phyloP scores from a whole-genome alignment of 1,140 invertebrate genomes.

The Plutomurus gul region DNA sequence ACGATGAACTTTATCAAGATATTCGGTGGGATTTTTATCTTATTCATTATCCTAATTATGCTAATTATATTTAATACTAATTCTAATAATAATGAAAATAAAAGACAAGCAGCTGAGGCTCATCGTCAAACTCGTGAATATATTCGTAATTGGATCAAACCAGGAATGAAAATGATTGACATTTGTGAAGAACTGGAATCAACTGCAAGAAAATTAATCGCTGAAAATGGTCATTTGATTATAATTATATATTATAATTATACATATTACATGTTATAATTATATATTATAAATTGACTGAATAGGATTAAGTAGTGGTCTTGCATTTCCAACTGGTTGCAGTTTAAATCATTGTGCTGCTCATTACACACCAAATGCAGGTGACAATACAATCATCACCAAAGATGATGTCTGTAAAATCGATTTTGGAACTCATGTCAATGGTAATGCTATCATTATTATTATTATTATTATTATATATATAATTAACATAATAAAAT shows the following conservation, averaged over 20 bases:
- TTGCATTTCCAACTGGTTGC: constrained; percentile 98
- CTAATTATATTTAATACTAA: constrained; percentile 28
- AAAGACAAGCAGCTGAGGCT: constrained; percentile 91
- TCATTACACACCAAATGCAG: constrained; percentile 99
- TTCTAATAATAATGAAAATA: constrained; percentile 36
- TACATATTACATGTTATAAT: neutral
- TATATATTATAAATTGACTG: neutral
- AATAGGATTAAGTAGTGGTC: constrained; percentile 88
- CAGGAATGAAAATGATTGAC: constrained; percentile 99
- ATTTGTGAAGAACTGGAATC: constrained; percentile 97
- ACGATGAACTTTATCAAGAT: neutral
- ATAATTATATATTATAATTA: neutral
- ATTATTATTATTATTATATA: constrained; percentile 6
- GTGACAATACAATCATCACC: constrained; percentile 90
- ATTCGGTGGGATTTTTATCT: neutral
- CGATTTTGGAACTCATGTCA: constrained; percentile 99
- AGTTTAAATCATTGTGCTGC: constrained; percentile 97
- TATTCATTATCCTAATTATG: neutral
- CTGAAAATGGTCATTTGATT: constrained; percentile 69
- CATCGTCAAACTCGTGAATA: constrained; percentile 84
- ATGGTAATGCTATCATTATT: constrained; percentile 64
- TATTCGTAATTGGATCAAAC: constrained; percentile 89
- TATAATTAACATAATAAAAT: constrained; percentile 28
- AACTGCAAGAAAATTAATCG: constrained; percentile 87
- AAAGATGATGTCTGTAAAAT: constrained; percentile 99